Conservation (phyloP, 2,888 invertebrate genomes). For the Hermaeophaga mercurialis region DNA sequence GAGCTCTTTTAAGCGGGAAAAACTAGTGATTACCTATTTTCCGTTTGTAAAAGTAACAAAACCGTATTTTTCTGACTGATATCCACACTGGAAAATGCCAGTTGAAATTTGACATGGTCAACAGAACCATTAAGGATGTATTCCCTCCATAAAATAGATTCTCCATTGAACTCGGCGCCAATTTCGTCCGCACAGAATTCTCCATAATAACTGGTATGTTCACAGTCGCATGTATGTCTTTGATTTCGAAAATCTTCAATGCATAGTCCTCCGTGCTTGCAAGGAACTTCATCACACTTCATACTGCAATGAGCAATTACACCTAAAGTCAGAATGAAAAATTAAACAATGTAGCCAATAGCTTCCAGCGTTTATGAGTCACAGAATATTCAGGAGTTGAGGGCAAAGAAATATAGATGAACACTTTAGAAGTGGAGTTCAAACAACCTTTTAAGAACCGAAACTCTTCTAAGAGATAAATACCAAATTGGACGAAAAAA, state of each 20-base stretch:
- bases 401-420: too few species aligned
- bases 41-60: conserved; percentile 79
- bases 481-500: too few species aligned
- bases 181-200: conserved; percentile 88
- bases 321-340: conserved; percentile 63
- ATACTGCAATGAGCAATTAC: conserved; percentile 84
- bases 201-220: conserved; percentile 87
- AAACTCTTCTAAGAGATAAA: too few species aligned
- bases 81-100: conserved; percentile 86
- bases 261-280: conserved; percentile 85
- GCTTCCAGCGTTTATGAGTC: too few species aligned
- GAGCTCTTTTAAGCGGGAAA: too few species aligned
- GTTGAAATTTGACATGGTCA: conserved; percentile 77
- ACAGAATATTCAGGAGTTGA: too few species aligned
- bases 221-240: conserved; percentile 86
- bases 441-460: too few species aligned
- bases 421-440: too few species aligned
- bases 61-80: conserved; percentile 79
- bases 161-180: conserved; percentile 85
- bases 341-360: too few species aligned
- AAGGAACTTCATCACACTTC: conserved; percentile 87
- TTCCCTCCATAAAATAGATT: conserved; percentile 79
- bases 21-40: conserved; percentile 82
- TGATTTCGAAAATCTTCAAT: conserved; percentile 87
- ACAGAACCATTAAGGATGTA: conserved; percentile 75